Evolutionary conservation across 2,888 invertebrate species (phyloP).

Genomic region (Stenchaetothrips biformis): DNA sequence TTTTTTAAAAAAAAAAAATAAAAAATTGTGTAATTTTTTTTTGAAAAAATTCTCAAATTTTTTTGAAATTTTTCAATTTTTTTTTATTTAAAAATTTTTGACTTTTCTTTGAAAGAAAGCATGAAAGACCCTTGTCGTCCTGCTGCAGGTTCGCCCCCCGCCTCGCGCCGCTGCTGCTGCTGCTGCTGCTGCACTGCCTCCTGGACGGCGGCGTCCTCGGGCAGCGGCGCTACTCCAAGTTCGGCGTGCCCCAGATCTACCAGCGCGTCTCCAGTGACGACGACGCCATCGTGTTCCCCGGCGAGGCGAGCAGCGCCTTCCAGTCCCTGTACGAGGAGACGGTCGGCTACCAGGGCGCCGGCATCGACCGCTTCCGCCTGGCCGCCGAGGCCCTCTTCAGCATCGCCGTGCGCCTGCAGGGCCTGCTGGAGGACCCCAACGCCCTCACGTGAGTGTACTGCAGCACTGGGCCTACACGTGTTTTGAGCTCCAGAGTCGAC

Average conservation of each 20-base stretch:
- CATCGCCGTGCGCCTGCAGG: conserved; percentile 43
- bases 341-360: not conserved
- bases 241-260: conserved; percentile 18
- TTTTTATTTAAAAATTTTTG: no score
- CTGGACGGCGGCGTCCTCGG: not conserved
- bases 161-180: not conserved
- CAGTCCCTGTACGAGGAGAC: conserved; percentile 15
- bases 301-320: conserved; percentile 8
- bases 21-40: no score
- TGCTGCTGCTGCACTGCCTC: not conserved
- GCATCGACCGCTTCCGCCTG: conserved; percentile 12
- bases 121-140: not conserved
- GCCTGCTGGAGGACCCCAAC: conserved; percentile 40
- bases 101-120: no score
- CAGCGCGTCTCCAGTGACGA: not conserved
- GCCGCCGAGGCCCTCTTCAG: conserved; percentile 45
- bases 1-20: no score
- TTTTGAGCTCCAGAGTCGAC: no score
- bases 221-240: conserved; percentile 19
- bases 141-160: not conserved
- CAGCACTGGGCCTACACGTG: no score
- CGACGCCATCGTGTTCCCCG: conserved; percentile 17
- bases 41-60: no score
- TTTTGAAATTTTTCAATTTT: no score
- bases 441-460: conserved; percentile 6